phyloP scores from a whole-genome alignment of 2,888 invertebrate genomes.

The Caenorhabditis sp. region DNA sequence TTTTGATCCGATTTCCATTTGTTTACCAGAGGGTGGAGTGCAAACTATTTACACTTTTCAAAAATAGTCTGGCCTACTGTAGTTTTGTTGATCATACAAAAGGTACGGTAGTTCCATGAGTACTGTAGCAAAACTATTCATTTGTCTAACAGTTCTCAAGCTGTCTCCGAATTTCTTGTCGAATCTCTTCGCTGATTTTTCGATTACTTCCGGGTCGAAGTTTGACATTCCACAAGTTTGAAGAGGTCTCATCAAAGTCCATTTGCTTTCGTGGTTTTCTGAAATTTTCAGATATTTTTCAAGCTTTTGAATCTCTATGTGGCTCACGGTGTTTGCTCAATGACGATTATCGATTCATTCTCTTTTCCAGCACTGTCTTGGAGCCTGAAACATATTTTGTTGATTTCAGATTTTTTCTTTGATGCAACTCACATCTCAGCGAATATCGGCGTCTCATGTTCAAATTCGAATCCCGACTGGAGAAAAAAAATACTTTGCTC shows the following conservation, averaged over 20 bases:
- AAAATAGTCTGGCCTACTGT: slow-evolving; percentile 6
- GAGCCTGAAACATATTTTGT: neutral
- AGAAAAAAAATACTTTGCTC: no score
- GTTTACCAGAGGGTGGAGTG: no score
- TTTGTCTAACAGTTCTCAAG: neutral
- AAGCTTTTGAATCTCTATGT: neutral
- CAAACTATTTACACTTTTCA: no score
- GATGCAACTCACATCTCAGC: neutral
- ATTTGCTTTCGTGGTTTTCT: neutral
- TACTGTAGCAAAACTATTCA: no score
- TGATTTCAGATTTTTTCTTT: no score
- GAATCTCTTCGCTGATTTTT: neutral
- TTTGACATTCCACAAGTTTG: neutral
- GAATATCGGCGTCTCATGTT: neutral
- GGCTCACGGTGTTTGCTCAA: neutral
- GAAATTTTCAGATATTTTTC: neutral
- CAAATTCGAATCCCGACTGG: neutral
- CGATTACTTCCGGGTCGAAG: neutral
- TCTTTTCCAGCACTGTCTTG: neutral
- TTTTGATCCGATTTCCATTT: no score
- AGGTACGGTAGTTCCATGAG: no score
- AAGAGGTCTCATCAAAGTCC: neutral
- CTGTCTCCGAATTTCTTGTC: neutral
- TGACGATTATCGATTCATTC: neutral
- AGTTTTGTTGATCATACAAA: no score